Evolutionary conservation across 2,888 invertebrate species (phyloP).

Genomic region (Yponomeuta cagnagella): DNA sequence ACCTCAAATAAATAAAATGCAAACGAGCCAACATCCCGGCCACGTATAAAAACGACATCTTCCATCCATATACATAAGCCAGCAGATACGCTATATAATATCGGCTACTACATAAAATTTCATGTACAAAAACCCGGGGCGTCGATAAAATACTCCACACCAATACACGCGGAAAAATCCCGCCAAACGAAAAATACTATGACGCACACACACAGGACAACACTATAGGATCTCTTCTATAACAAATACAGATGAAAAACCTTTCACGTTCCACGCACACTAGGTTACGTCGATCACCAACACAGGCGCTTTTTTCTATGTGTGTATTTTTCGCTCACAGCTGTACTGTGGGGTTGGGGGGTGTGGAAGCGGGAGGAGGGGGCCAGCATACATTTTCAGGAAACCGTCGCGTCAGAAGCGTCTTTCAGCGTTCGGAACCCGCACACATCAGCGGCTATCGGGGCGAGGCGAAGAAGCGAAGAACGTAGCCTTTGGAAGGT

Average conservation of each 20-base stretch:
- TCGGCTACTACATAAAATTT: constrained; percentile 54
- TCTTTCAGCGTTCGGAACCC: constrained; percentile 71
- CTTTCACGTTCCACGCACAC: constrained; percentile 34
- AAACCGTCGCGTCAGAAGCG: constrained; percentile 69
- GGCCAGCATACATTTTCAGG: constrained; percentile 69
- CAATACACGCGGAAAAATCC: constrained; percentile 17
- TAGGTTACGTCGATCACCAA: constrained; percentile 31
- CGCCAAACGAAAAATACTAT: constrained; percentile 7
- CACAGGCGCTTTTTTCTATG: constrained; percentile 53
- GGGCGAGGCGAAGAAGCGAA: constrained; percentile 52
- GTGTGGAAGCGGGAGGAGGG: constrained; percentile 27
- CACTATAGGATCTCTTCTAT: constrained; percentile 38
- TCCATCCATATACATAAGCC: constrained; percentile 33
- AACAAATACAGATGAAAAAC: constrained; percentile 15
- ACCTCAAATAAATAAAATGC: constrained; percentile 19
- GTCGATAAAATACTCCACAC: constrained; percentile 20
- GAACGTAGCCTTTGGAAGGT: constrained; percentile 33
- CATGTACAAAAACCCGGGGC: constrained; percentile 59
- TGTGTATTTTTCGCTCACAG: constrained; percentile 32
- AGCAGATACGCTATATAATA: constrained; percentile 33
- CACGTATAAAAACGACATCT: constrained; percentile 31
- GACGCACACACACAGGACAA: constrained; percentile 31
- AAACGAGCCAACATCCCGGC: constrained; percentile 9
- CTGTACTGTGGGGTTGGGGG: constrained; percentile 31
- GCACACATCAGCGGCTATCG: constrained; percentile 72